phyloP scores from a whole-genome alignment of 2,888 invertebrate genomes.

The Machimus atricapillus region DNA sequence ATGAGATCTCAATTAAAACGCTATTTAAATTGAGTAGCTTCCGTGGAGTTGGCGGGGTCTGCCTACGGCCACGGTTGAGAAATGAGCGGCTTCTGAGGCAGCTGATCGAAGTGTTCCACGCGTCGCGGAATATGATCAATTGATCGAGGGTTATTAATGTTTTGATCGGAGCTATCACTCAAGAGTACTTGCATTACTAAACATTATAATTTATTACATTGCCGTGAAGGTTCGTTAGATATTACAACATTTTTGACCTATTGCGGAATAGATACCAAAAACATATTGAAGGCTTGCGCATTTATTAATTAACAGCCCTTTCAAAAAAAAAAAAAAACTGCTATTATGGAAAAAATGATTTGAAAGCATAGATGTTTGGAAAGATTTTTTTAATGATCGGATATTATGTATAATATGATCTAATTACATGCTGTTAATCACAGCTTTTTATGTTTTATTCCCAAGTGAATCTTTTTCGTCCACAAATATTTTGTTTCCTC shows the following conservation, averaged over 20 bases:
- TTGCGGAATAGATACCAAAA: background rate
- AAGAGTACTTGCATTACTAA: background rate
- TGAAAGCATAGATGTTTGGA: too few species aligned
- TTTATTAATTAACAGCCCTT: background rate
- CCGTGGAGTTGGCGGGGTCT: background rate
- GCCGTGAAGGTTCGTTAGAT: background rate
- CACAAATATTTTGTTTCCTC: too few species aligned
- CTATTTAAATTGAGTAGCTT: background rate
- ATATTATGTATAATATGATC: too few species aligned
- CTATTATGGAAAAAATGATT: too few species aligned
- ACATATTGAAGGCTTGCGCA: background rate
- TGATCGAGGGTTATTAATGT: background rate
- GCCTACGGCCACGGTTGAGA: background rate
- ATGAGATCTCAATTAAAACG: conserved; percentile 15
- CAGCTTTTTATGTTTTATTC: too few species aligned
- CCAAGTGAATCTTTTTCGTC: too few species aligned
- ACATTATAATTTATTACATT: background rate
- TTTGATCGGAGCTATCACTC: background rate
- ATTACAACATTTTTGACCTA: background rate
- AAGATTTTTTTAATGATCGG: too few species aligned
- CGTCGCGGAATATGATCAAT: background rate
- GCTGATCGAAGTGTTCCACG: background rate
- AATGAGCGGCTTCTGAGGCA: background rate
- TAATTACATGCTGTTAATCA: too few species aligned
- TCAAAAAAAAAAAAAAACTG: too few species aligned